Evolutionary conservation across 2,113 vertebrate species (phyloP).

Genomic region (Chloroceryle aenea): DNA sequence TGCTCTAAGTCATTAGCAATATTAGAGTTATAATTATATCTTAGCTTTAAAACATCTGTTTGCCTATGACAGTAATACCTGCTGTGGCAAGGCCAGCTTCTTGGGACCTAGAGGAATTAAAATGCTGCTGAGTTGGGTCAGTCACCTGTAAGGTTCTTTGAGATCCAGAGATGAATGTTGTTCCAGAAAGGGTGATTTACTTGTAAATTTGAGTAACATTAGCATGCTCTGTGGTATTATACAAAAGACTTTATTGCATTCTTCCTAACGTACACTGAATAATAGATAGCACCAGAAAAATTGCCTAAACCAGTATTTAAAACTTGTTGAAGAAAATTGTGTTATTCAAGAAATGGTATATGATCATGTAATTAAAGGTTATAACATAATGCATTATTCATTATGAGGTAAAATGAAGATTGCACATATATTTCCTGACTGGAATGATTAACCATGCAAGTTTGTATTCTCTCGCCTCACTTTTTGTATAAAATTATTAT

Average conservation of each 20-base stretch:
- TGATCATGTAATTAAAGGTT: not conserved
- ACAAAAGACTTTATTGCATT: not conserved
- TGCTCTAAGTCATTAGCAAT: not conserved
- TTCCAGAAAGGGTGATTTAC: not conserved
- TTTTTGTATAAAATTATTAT: not conserved
- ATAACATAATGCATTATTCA: not conserved
- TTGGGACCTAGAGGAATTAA: not conserved
- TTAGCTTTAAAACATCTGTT: not conserved
- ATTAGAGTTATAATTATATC: not conserved
- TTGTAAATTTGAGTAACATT: not conserved
- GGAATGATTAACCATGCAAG: not conserved
- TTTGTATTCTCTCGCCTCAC: not conserved
- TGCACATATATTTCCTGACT: not conserved
- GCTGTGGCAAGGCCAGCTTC: not conserved
- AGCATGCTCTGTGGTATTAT: not conserved
- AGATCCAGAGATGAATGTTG: not conserved
- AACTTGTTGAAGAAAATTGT: not conserved
- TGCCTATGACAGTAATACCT: not conserved
- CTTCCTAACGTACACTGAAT: not conserved
- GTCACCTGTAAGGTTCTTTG: not conserved
- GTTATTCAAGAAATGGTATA: not conserved
- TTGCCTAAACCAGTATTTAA: not conserved
- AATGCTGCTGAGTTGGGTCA: not conserved
- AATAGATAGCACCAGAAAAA: not conserved
- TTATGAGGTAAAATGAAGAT: not conserved